Evolutionary conservation across 1,140 invertebrate genomes (phyloP), one percentile per base, ranked within the genome.

Genomic region (Sinella curviseta): DNA sequence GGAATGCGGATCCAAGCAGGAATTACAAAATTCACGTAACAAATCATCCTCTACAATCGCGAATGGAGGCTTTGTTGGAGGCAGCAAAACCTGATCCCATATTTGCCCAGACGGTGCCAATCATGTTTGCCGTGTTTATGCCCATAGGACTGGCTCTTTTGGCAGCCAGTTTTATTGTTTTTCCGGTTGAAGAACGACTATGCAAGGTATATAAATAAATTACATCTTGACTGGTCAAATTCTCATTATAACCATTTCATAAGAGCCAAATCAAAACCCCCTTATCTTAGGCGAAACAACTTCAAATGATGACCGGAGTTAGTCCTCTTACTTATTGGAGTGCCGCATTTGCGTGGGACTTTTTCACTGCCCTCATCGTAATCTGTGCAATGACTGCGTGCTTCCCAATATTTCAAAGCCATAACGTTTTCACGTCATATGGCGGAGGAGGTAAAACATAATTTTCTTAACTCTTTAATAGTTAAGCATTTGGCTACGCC

Each of bases 221-320:
- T 0, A 74, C 30, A 60, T 31, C 17, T 16, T 74, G 8, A 28
- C 12, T 74, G 24, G 8, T 26, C 12, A 60, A 14, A 60, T 60
- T 8, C 24, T 4, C 12, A 16, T 60, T 48, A 20, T 8, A 48
- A 26, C 24, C 3, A 60, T 60, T 60, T 60, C n/a, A 20, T 48
- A 48, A 48, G 24, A 60, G 14, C n/a, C n/a, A n/a, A n/a, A 60
- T 26, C 77, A 81, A 48, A 12, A 48, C 75, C 14, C 30, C 20
- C 70, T 78, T 57, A 30, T 4, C 3, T 12, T 34, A 90, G 84
- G 89, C 89, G 30, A 92, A 92, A 83, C 92, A 93, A 81, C 86
- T 93, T 17, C 92, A 93, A 86, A 89, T 93, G 85, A 93, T 95
- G 28, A 93, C 93, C 67, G 94, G 94, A 2, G 92, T 93, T 0